phyloP scores from a whole-genome alignment of 2,113 vertebrate genomes.

The Callocephalon fimbriatum region DNA sequence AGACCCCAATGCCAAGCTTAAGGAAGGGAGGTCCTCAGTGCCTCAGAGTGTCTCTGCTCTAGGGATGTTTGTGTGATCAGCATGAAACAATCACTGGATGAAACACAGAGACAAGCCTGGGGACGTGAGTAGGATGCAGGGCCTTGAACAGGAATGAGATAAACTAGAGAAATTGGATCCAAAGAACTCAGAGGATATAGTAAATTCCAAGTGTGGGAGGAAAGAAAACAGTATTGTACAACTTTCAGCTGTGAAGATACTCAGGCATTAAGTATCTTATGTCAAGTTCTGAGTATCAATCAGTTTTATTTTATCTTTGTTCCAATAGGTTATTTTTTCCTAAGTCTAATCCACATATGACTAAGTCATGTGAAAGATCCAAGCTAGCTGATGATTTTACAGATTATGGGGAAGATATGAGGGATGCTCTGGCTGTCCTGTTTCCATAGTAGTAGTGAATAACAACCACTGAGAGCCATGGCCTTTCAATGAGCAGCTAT shows the following conservation, averaged over 20 bases:
- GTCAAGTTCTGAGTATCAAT: not conserved
- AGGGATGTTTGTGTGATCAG: not conserved
- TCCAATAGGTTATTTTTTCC: not conserved
- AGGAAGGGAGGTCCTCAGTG: not conserved
- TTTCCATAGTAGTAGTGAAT: not conserved
- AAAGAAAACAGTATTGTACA: constrained; percentile 27
- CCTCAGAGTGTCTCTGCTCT: not conserved
- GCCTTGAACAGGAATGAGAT: constrained; percentile 2
- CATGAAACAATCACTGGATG: not conserved
- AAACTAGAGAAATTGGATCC: constrained; percentile 24
- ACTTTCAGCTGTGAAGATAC: constrained; percentile 46
- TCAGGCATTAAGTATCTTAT: not conserved
- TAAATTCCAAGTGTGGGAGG: constrained; percentile 49
- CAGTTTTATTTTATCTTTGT: constrained; percentile 22
- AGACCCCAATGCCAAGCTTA: not conserved
- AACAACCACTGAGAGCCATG: not conserved
- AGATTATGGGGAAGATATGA: not conserved
- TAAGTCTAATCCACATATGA: not conserved
- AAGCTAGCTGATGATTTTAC: constrained; percentile 10
- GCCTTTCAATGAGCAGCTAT: not conserved
- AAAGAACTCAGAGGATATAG: not conserved
- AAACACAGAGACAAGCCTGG: not conserved
- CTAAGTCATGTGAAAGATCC: constrained; percentile 12
- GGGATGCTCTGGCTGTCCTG: not conserved
- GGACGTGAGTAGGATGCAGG: not conserved